These are phyloP conservation scores for Drosophila paramelanica DNA, from an alignment of 2,888 invertebrate species.

Conservation along the genomic window DNA sequence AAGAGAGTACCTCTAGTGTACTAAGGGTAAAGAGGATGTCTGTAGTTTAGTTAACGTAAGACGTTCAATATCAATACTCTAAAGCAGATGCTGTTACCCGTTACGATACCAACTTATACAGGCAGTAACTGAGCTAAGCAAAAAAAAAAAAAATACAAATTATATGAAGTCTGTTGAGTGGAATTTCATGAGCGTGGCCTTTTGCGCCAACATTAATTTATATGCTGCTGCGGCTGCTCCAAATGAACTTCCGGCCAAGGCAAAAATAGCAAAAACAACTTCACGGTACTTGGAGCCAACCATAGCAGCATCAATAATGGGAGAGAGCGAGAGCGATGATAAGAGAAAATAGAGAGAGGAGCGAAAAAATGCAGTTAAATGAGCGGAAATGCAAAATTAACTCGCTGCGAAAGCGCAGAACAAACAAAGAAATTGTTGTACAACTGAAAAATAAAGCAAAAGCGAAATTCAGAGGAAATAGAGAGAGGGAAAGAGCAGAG, in stretches of 20 bases:
- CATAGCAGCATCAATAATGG: constrained; percentile 27
- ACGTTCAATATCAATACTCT: no score
- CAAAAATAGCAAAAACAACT: constrained; percentile 68
- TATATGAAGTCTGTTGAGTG: constrained; percentile 45
- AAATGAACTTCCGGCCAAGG: constrained; percentile 71
- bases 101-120: neutral
- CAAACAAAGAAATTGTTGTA: constrained; percentile 78
- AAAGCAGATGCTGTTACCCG: no score
- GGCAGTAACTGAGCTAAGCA: neutral
- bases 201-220: constrained; percentile 41
- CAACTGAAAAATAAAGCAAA: constrained; percentile 57
- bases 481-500: constrained; percentile 43
- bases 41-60: no score
- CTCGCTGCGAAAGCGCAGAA: constrained; percentile 75
- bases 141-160: constrained; percentile 6
- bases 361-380: constrained; percentile 72
- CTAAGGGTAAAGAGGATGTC: no score
- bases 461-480: constrained; percentile 68
- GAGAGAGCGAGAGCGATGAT: neutral
- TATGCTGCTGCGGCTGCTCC: constrained; percentile 37
- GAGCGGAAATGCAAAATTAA: constrained; percentile 81
- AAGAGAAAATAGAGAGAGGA: neutral
- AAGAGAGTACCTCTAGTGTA: no score
- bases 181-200: constrained; percentile 57
- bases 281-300: constrained; percentile 71